Evolutionary conservation across 2,113 vertebrate species (phyloP).

Genomic region (Prionailurus viverrinus): DNA sequence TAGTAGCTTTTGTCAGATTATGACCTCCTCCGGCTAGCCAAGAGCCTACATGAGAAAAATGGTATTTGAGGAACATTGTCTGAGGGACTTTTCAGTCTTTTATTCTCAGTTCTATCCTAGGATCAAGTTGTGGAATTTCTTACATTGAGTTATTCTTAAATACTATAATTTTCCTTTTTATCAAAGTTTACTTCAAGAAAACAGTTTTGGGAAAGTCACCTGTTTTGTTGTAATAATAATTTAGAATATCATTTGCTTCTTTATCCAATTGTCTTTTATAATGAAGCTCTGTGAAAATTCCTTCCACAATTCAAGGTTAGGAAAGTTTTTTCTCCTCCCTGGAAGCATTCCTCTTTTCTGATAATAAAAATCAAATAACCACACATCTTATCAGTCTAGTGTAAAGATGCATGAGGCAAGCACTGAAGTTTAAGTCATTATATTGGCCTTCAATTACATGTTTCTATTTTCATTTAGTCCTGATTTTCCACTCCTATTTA

Average conservation of each 20-base stretch:
- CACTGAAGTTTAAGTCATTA: background rate
- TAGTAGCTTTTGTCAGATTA: background rate
- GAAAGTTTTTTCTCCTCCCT: background rate
- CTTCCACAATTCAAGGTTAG: background rate
- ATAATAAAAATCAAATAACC: background rate
- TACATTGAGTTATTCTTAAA: background rate
- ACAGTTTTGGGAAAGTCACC: background rate
- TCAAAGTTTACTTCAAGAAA: background rate
- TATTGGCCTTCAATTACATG: background rate
- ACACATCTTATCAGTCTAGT: background rate
- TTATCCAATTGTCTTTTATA: background rate
- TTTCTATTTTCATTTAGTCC: background rate
- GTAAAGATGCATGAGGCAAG: background rate
- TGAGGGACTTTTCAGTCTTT: background rate
- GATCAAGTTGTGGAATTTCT: background rate
- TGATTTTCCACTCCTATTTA: background rate
- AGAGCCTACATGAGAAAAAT: background rate
- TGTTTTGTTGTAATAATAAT: constrained; percentile 11
- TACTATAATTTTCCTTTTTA: background rate
- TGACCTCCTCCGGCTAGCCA: background rate
- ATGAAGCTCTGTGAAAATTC: constrained; percentile 4
- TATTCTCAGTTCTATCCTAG: background rate
- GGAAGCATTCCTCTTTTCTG: background rate
- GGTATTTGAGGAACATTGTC: background rate
- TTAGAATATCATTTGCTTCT: background rate